A percentile compares a stretch with the other conserved stretches of the same genome.
Evolutionary conservation across 2,797 vertebrate genomes (phyloP).

Genomic region (Poeciliopsis gracilis): DNA sequence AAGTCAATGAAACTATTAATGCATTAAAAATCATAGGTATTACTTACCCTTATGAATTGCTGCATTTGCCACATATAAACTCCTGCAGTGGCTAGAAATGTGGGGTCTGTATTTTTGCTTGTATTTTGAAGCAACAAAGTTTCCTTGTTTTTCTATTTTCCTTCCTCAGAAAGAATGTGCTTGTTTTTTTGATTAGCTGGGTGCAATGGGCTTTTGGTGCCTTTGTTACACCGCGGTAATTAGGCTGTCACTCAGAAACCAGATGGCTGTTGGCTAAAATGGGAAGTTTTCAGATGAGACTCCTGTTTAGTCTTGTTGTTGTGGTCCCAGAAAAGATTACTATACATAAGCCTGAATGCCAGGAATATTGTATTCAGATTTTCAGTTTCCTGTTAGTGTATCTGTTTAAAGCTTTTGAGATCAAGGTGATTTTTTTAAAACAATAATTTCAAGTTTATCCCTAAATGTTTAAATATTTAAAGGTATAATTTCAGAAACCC

Average conservation of each 20-base stretch:
- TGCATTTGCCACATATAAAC: constrained; percentile 14
- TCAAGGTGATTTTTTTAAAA: background rate
- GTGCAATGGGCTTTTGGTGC: constrained; percentile 72
- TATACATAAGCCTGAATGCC: background rate
- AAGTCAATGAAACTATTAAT: constrained; percentile 11
- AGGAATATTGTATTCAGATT: background rate
- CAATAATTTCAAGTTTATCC: background rate
- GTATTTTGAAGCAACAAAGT: constrained; percentile 50
- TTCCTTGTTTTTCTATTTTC: constrained; percentile 54
- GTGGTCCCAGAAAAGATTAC: constrained; percentile 31
- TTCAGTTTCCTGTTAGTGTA: background rate
- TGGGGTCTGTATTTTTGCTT: constrained; percentile 25
- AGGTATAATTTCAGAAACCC: background rate
- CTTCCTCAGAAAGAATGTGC: constrained; percentile 53
- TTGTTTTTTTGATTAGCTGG: constrained; percentile 76
- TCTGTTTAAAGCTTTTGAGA: background rate
- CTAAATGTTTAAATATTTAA: background rate
- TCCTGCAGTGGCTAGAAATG: constrained; percentile 16
- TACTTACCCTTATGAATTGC: constrained; percentile 19
- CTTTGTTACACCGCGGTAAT: constrained; percentile 73
- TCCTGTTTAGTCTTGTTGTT: constrained; percentile 48
- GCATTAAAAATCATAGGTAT: constrained; percentile 18
- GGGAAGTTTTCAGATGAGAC: constrained; percentile 58
- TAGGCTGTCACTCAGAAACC: constrained; percentile 82
- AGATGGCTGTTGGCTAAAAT: constrained; percentile 67